These are phyloP conservation scores for Dendrocopos noguchii DNA, from an alignment of 2,113 vertebrate species.

Conservation along the genomic window DNA sequence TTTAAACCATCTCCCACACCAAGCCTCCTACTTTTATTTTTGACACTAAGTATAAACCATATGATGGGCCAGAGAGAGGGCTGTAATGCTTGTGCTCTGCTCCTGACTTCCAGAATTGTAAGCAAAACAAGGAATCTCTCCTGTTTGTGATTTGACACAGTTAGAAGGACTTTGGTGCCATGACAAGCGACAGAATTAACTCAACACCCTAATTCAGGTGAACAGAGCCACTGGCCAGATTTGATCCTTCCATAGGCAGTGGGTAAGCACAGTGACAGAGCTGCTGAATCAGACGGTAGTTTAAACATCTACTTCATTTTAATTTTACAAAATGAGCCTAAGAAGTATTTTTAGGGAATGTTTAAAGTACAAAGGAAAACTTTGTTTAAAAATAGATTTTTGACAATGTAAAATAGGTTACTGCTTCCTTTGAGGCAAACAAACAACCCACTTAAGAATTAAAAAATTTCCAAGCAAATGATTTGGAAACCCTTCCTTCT, in stretches of 20 bases:
- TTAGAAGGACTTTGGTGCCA: neutral
- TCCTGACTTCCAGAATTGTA: neutral
- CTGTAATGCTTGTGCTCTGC: neutral
- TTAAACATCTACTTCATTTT: constrained; percentile 52
- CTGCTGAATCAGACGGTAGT: constrained; percentile 43
- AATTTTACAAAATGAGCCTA: constrained; percentile 56
- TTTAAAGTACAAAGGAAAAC: constrained; percentile 70
- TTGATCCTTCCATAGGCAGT: neutral
- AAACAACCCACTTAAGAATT: constrained; percentile 62
- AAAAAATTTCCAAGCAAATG: constrained; percentile 69
- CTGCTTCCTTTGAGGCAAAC: constrained; percentile 70
- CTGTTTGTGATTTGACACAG: neutral
- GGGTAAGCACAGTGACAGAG: constrained; percentile 10
- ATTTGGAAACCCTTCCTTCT: constrained; percentile 64
- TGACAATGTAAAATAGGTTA: constrained; percentile 72
- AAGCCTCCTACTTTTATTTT: neutral
- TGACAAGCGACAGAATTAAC: neutral
- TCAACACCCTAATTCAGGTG: neutral
- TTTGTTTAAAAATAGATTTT: constrained; percentile 74
- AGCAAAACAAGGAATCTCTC: neutral
- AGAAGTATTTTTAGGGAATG: constrained; percentile 68
- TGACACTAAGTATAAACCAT: neutral
- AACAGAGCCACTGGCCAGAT: neutral
- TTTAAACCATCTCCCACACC: constrained; percentile 13
- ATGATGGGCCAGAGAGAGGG: neutral